Conservation (phyloP, 2,888 invertebrate species). For the Dasypolia templi region DNA sequence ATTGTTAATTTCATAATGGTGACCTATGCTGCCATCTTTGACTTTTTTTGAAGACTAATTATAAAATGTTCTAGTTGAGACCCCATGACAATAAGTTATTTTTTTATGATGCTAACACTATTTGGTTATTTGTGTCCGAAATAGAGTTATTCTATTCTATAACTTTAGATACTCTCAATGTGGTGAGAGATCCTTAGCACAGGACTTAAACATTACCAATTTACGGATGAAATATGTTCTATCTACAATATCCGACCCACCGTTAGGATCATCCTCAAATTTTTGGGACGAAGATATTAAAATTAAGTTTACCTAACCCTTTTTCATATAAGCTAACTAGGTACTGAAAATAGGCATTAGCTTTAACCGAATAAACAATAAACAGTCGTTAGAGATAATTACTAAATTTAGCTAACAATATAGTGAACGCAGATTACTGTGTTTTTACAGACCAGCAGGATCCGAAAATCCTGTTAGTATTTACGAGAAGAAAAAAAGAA, state of each 20-base stretch:
- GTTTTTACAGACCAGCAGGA: neutral
- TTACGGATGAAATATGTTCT: neutral
- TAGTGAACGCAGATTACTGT: neutral
- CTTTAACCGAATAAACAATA: constrained; percentile 4
- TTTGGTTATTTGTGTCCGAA: no score
- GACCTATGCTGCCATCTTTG: no score
- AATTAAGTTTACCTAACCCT: neutral
- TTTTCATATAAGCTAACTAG: neutral
- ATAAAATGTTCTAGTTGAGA: no score
- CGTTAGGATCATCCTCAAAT: neutral
- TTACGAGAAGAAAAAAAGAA: neutral
- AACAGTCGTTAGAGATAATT: constrained; percentile 22
- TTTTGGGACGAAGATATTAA: neutral
- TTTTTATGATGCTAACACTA: no score
- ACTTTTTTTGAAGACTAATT: no score
- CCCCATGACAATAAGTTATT: no score
- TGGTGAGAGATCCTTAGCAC: constrained; percentile 8
- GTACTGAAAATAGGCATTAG: constrained; percentile 10
- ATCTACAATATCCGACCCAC: neutral
- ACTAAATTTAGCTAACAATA: neutral
- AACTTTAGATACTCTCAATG: neutral
- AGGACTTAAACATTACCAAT: neutral
- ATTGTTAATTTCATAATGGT: no score
- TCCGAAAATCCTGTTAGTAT: neutral
- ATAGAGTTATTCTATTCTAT: no score